Conservation (phyloP, 2,113 vertebrate species). For the Cariama cristata region DNA sequence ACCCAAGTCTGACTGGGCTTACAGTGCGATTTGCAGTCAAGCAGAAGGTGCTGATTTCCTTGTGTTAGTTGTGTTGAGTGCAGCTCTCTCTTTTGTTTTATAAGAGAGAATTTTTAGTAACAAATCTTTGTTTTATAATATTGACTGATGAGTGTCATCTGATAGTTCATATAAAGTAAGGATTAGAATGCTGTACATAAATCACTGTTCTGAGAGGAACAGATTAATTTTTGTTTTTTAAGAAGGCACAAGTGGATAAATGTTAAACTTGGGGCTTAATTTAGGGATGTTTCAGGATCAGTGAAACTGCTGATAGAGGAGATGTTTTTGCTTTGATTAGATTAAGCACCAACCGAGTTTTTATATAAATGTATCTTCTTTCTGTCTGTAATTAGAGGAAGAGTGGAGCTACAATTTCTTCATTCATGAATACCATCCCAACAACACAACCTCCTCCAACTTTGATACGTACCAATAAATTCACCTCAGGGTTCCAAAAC, state of each 20-base stretch:
- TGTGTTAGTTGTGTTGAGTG: neutral
- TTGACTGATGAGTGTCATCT: neutral
- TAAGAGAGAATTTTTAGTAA: neutral
- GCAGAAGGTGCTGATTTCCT: neutral
- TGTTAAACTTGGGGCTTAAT: neutral
- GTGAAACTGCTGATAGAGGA: neutral
- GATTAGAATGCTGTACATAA: neutral
- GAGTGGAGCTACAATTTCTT: constrained; percentile 89
- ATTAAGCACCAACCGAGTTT: neutral
- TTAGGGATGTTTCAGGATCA: neutral
- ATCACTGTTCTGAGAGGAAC: neutral
- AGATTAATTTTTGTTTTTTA: neutral
- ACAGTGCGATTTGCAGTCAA: neutral
- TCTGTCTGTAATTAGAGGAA: constrained; percentile 81
- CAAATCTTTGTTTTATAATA: neutral
- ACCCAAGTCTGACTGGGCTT: neutral
- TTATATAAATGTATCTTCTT: neutral
- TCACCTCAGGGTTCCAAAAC: constrained; percentile 96
- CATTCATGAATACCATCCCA: constrained; percentile 94
- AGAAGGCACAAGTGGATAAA: neutral
- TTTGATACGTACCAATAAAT: constrained; percentile 94
- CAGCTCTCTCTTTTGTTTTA: neutral
- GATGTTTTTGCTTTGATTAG: neutral
- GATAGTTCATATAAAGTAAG: neutral
- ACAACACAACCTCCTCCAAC: constrained; percentile 92